A percentile compares a stretch with the other conserved stretches of the same genome.
Conservation (phyloP, 1,140 invertebrate species). For the Limonius californicus region DNA sequence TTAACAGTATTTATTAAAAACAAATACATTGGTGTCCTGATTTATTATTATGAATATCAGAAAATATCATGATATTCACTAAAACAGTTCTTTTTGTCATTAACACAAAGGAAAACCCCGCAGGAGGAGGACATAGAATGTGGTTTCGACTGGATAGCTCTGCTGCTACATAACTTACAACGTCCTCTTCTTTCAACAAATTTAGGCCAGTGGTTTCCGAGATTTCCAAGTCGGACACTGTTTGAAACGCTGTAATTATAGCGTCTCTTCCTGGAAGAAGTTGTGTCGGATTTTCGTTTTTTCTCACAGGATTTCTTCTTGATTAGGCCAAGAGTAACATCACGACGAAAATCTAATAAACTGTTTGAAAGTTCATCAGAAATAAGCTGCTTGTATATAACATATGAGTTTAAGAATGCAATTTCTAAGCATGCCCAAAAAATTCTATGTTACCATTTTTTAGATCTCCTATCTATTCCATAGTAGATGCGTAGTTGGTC, state of each 20-base stretch:
- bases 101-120: too few species aligned
- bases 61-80: too few species aligned
- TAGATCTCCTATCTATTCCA: too few species aligned
- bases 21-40: too few species aligned
- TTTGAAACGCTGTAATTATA: not conserved
- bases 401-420: constrained; percentile 4
- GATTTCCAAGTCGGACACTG: not conserved
- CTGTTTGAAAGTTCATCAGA: too few species aligned
- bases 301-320: not conserved
- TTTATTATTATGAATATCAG: too few species aligned
- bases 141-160: not conserved
- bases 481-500: not conserved
- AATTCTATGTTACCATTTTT: not conserved
- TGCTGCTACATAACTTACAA: too few species aligned
- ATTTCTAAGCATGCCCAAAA: not conserved
- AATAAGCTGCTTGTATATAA: not conserved
- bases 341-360: too few species aligned
- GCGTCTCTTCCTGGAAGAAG: not conserved
- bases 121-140: not conserved
- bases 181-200: not conserved
- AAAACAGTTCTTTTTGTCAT: too few species aligned
- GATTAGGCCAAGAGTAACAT: too few species aligned
- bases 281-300: not conserved
- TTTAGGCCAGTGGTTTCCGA: not conserved
- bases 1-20: too few species aligned